Percentiles rank a stretch among this genome's conserved stretches.
Evolutionary conservation across 2,113 vertebrate species (phyloP).

Genomic region (Podocnemis expansa): DNA sequence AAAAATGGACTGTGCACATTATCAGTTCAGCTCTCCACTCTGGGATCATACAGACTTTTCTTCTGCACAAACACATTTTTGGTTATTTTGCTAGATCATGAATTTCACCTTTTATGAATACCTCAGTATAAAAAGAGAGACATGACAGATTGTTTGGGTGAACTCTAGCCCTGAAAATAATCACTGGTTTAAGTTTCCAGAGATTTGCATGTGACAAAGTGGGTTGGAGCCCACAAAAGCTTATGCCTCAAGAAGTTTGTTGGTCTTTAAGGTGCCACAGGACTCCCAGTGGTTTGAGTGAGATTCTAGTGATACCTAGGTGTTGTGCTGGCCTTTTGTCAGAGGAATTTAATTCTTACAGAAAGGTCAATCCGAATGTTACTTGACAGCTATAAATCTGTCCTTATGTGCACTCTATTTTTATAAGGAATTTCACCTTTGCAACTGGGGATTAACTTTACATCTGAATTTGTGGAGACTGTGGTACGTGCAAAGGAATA

Average conservation of each 20-base stretch:
- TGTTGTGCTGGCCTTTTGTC: not conserved
- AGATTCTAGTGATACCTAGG: not conserved
- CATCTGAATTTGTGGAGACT: not conserved
- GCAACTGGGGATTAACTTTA: not conserved
- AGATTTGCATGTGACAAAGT: too few species aligned
- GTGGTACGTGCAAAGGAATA: not conserved
- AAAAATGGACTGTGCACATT: not conserved
- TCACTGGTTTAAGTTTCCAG: too few species aligned
- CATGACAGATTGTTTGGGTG: not conserved
- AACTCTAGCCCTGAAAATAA: not conserved
- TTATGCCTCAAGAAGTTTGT: too few species aligned
- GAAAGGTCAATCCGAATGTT: not conserved
- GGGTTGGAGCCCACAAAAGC: too few species aligned
- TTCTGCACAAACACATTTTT: not conserved
- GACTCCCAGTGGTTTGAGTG: not conserved
- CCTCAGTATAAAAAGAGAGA: not conserved
- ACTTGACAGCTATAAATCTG: not conserved
- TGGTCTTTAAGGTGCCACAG: too few species aligned
- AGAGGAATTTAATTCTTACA: not conserved
- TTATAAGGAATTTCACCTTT: not conserved
- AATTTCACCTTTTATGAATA: not conserved
- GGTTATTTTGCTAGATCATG: not conserved
- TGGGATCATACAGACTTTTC: not conserved
- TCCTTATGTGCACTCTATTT: rapidly evolving
- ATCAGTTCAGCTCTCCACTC: not conserved